phyloP scores from a whole-genome alignment of 2,113 vertebrate genomes.

The Upupa epops region DNA sequence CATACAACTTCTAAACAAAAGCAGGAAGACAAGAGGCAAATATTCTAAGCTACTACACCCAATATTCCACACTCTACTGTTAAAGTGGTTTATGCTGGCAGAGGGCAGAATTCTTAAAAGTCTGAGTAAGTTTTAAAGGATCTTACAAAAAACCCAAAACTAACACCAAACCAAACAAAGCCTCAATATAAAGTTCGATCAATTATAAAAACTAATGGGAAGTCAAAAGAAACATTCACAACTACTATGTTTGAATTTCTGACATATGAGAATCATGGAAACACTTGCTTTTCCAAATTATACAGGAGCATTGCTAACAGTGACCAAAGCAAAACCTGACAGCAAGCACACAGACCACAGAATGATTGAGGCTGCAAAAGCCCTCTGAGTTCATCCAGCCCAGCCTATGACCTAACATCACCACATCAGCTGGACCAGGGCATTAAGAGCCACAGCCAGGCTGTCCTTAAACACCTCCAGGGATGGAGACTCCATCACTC shows the following conservation, averaged over 20 bases:
- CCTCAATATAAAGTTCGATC: no score
- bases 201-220: not conserved
- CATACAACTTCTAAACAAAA: not conserved
- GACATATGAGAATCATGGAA: not conserved
- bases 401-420: no score
- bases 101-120: not conserved
- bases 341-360: fast-evolving
- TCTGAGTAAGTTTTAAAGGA: not conserved
- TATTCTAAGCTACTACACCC: not conserved
- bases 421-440: no score
- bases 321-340: not conserved
- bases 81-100: not conserved
- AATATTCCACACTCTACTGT: not conserved
- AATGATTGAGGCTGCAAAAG: no score
- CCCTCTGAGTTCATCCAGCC: no score
- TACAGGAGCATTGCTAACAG: fast-evolving
- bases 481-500: no score
- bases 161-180: not conserved
- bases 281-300: not conserved
- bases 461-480: no score
- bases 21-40: not conserved
- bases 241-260: not conserved
- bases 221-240: fast-evolving
- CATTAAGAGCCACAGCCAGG: no score
- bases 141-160: not conserved